Evolutionary conservation across 1,140 invertebrate species (phyloP), one percentile per base, ranked within the genome.

Genomic region (Bombus sylvicola): DNA sequence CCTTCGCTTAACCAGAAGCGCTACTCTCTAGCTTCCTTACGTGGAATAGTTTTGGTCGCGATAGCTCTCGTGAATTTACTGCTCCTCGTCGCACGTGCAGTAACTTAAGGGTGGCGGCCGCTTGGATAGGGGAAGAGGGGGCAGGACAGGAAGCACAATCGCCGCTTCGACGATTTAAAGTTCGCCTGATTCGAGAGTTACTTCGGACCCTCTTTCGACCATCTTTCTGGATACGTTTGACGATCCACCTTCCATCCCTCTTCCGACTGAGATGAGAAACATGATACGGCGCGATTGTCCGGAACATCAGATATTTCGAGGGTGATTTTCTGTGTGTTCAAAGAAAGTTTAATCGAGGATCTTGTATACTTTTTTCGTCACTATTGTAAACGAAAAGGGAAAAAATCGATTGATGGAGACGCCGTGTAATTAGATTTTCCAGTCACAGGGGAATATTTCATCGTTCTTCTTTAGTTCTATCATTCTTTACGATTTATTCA

Each of bases 41-140:
- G 81, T 88, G 72, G 75, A 90, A 91, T 87, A 90, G 90, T 87
- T 90, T 88, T 84, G 78, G 59, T 66, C 73, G 87, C 81, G 82
- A 88, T 90, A 90, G 81, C 87, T 85, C 64, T 77, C 89, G 81
- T 84, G 85, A 88, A 90, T 90, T 90, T 90, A 90, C 89, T 90
- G 59, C 83, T 22, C 69, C 80, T 68, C 83, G 80, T 85, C 74
- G 89, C 84, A 90, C 91, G 88, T 90, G 90, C 79, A 73, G 80
- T 86, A 89, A 88, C 85, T 86, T 87, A 85, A 59, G 79, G 77
- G 69, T 53, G 41, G 79, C 31, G 28, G 59, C 10, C 25, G 82
- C n/a, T 59, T 25, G 34, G 25, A 18, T 18, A 57, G 66, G 3
- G 68, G 1, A 59, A 31, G 18, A 12, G 22, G 22, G 43, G 0